phyloP scores from a whole-genome alignment of 2,797 vertebrate genomes.

The Siniperca scherzeri region DNA sequence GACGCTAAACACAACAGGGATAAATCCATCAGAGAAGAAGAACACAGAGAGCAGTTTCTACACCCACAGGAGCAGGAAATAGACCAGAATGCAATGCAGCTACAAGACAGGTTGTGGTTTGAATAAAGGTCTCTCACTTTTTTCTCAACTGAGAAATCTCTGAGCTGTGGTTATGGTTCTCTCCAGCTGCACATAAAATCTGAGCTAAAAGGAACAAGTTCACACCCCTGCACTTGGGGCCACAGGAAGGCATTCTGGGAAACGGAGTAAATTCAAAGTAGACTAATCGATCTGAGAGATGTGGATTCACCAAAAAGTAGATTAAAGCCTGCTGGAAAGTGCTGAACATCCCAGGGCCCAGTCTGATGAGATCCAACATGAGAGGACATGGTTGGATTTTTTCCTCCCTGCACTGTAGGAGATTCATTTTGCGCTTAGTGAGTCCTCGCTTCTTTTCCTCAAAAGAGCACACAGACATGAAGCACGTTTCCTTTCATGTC shows the following conservation, averaged over 20 bases:
- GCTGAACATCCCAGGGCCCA: neutral
- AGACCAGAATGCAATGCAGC: slow-evolving; percentile 19
- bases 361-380: slow-evolving; percentile 5
- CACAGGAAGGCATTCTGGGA: slow-evolving; percentile 25
- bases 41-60: neutral
- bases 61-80: slow-evolving; percentile 12
- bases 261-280: neutral
- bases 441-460: slow-evolving; percentile 25
- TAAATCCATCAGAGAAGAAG: slow-evolving; percentile 5
- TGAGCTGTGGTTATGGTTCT: neutral
- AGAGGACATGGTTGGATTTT: neutral
- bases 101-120: neutral
- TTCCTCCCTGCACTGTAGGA: neutral
- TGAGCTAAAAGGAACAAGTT: neutral
- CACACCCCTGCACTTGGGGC: neutral
- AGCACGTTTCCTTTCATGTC: slow-evolving; percentile 51
- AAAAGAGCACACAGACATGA: slow-evolving; percentile 24
- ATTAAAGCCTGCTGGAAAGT: neutral
- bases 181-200: neutral
- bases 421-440: neutral
- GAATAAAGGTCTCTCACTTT: slow-evolving; percentile 14
- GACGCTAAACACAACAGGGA: neutral
- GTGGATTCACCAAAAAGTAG: neutral
- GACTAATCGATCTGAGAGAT: neutral
- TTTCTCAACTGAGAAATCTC: neutral